These are phyloP conservation scores for Callocephalon fimbriatum DNA, from an alignment of 2,113 vertebrate species.

Conservation along the genomic window DNA sequence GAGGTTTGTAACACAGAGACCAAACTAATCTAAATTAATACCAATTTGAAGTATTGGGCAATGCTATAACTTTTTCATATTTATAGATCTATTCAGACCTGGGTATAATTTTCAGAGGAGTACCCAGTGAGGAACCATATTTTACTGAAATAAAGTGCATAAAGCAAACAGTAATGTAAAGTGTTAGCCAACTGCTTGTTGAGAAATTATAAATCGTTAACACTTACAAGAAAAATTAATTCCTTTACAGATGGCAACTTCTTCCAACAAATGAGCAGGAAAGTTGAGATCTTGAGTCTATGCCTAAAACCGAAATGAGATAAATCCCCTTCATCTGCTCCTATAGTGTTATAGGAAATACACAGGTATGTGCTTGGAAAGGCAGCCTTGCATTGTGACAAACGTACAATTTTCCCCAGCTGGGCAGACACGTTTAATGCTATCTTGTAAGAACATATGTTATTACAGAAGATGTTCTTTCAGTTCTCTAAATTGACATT, in stretches of 20 bases:
- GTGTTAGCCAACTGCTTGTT: background rate
- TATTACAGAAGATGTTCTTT: background rate
- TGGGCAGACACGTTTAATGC: background rate
- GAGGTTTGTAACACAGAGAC: background rate
- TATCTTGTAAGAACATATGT: background rate
- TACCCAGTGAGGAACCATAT: background rate
- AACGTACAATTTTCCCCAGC: background rate
- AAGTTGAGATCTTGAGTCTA: conserved; percentile 24
- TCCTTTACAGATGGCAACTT: conserved; percentile 12
- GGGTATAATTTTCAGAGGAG: background rate
- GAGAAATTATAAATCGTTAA: conserved; percentile 57
- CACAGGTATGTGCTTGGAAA: background rate
- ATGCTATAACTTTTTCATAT: background rate
- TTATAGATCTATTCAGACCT: background rate
- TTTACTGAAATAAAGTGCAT: conserved; percentile 13
- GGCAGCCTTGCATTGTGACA: background rate
- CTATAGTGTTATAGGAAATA: background rate
- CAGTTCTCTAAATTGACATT: background rate
- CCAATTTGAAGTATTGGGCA: background rate
- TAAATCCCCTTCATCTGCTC: background rate
- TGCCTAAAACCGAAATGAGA: background rate
- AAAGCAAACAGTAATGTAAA: background rate
- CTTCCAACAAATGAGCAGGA: conserved; percentile 48
- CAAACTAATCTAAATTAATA: background rate
- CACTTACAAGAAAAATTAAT: conserved; percentile 49